Evolutionary conservation across 2,113 vertebrate species (phyloP).

Genomic region (Gambusia affinis): DNA sequence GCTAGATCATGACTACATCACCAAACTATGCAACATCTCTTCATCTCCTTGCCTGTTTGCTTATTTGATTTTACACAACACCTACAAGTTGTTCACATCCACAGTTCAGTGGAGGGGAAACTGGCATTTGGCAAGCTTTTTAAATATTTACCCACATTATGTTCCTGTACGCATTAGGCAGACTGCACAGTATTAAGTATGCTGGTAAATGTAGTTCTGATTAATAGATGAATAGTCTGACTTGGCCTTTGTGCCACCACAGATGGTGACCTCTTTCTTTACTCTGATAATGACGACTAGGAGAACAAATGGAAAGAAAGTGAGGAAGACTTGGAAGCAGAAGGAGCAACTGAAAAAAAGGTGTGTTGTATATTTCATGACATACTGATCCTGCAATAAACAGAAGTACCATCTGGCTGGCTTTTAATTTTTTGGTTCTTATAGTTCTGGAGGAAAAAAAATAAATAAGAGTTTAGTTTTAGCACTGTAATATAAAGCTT

Average conservation of each 20-base stretch:
- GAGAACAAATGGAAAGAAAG: not conserved
- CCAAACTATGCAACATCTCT: not conserved
- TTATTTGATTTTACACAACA: constrained; percentile 36
- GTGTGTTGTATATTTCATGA: not conserved
- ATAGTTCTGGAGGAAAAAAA: too few relatives aligned
- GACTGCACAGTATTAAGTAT: constrained; percentile 23
- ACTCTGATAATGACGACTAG: constrained; percentile 6
- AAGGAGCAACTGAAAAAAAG: not conserved
- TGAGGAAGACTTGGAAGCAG: constrained; percentile 1
- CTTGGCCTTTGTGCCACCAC: constrained; percentile 58
- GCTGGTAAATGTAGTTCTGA: constrained; percentile 46
- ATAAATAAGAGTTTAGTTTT: too few relatives aligned
- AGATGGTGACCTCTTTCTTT: constrained; percentile 76
- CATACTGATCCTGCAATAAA: too few relatives aligned
- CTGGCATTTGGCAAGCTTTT: constrained; percentile 31
- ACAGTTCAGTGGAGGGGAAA: constrained; percentile 28
- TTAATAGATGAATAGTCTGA: constrained; percentile 65
- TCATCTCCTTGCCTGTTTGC: constrained; percentile 30
- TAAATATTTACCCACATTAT: constrained; percentile 65
- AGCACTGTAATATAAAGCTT: too few relatives aligned
- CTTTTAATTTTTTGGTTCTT: too few relatives aligned
- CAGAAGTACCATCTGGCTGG: too few relatives aligned
- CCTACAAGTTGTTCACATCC: constrained; percentile 53
- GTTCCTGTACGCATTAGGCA: constrained; percentile 33
- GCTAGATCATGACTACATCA: not conserved